Conservation (phyloP, 2,113 vertebrate species). For the Crotalus helleri region DNA sequence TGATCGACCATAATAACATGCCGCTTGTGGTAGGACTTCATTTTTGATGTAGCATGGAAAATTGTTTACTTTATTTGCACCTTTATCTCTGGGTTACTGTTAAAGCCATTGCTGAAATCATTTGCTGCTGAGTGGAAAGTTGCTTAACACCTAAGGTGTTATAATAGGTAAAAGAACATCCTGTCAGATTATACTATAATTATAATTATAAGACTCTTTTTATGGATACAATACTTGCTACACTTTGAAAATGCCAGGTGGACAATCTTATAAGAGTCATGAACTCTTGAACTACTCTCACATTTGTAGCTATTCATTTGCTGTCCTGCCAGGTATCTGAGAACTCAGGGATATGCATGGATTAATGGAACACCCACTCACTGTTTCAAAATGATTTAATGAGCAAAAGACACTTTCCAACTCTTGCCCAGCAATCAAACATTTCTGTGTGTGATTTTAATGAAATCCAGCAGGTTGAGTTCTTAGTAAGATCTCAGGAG, state of each 20-base stretch:
- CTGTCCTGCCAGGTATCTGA: background rate
- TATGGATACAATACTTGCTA: background rate
- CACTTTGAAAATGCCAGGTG: background rate
- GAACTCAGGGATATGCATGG: background rate
- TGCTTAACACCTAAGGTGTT: background rate
- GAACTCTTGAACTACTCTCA: background rate
- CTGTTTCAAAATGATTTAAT: conserved; percentile 11
- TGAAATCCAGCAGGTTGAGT: conserved; percentile 15
- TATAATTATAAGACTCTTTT: background rate
- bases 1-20: too few species aligned
- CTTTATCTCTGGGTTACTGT: background rate
- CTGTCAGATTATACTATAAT: background rate
- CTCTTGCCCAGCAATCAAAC: conserved; percentile 17
- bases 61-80: background rate
- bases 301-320: background rate
- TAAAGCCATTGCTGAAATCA: background rate
- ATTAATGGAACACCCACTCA: background rate
- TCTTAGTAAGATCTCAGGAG: conserved; percentile 14
- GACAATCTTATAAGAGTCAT: background rate
- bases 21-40: background rate
- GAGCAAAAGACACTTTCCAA: conserved; percentile 4
- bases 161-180: background rate
- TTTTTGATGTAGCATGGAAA: background rate
- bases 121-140: background rate
- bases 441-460: background rate